Evolutionary conservation across 2,797 vertebrate species (phyloP).

Genomic region (Tadarida brasiliensis): DNA sequence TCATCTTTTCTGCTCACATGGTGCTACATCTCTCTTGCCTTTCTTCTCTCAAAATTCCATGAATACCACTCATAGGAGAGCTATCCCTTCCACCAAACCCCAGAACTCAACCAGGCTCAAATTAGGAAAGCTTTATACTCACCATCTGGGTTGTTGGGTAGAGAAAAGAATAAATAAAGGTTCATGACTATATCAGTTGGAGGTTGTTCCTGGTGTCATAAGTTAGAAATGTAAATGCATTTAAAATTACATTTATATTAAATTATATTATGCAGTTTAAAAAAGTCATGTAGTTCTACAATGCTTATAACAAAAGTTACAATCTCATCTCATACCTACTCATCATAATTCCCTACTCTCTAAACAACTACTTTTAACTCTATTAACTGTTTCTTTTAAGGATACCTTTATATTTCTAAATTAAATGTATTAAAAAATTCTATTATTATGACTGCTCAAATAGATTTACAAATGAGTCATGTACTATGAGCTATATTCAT

Average conservation of each 20-base stretch:
- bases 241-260: conserved; percentile 27
- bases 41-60: conserved; percentile 18
- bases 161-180: conserved; percentile 39
- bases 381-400: not conserved
- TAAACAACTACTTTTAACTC: not conserved
- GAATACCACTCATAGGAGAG: not conserved
- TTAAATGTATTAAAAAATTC: conserved; percentile 24
- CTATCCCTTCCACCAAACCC: not conserved
- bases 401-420: conserved; percentile 28
- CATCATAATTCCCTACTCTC: not conserved
- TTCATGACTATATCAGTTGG: not conserved
- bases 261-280: not conserved
- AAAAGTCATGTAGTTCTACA: not conserved
- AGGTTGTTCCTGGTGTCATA: not conserved
- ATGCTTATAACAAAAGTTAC: not conserved
- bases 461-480: not conserved
- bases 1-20: not conserved
- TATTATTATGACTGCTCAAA: conserved; percentile 28
- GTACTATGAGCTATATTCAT: not conserved
- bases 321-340: not conserved
- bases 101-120: conserved; percentile 24
- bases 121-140: not conserved
- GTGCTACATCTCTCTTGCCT: not conserved
- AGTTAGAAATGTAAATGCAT: conserved; percentile 43
- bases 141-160: not conserved